Percentiles rank a stretch among this genome's conserved stretches.
Evolutionary conservation across 2,888 invertebrate species (phyloP).

Genomic region (Saturnia japonica): DNA sequence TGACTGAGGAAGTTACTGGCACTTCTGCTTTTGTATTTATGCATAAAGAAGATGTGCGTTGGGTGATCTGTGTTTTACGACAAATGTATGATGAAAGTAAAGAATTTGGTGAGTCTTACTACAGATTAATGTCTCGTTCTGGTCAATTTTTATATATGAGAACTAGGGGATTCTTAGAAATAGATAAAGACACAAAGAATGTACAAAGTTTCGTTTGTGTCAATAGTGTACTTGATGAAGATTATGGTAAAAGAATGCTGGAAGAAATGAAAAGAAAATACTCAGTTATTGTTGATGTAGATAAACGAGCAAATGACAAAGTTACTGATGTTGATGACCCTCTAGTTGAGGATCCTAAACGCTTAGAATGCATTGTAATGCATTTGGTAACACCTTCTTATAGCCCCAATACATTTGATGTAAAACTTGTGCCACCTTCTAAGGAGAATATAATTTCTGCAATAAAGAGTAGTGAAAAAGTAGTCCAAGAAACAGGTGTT

Average conservation of each 20-base stretch:
- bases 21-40: constrained; percentile 94
- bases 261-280: constrained; percentile 91
- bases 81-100: constrained; percentile 94
- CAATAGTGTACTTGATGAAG: constrained; percentile 89
- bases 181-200: constrained; percentile 87
- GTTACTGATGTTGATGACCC: constrained; percentile 54
- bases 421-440: constrained; percentile 70
- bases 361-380: constrained; percentile 87
- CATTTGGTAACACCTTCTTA: constrained; percentile 80
- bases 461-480: constrained; percentile 73
- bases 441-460: constrained; percentile 75
- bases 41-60: constrained; percentile 93
- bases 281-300: constrained; percentile 85
- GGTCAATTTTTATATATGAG: constrained; percentile 93
- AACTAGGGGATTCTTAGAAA: constrained; percentile 92
- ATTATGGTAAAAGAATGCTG: constrained; percentile 87
- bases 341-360: constrained; percentile 86
- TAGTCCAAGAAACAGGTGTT: constrained; percentile 71
- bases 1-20: constrained; percentile 94
- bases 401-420: constrained; percentile 60
- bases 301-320: constrained; percentile 60
- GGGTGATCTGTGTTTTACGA: constrained; percentile 92
- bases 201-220: constrained; percentile 94
- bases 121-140: constrained; percentile 89
- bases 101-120: constrained; percentile 93